Base-by-base conservation (phyloP, 2,797 vertebrate species). In the Choloepus didactylus region DNA sequence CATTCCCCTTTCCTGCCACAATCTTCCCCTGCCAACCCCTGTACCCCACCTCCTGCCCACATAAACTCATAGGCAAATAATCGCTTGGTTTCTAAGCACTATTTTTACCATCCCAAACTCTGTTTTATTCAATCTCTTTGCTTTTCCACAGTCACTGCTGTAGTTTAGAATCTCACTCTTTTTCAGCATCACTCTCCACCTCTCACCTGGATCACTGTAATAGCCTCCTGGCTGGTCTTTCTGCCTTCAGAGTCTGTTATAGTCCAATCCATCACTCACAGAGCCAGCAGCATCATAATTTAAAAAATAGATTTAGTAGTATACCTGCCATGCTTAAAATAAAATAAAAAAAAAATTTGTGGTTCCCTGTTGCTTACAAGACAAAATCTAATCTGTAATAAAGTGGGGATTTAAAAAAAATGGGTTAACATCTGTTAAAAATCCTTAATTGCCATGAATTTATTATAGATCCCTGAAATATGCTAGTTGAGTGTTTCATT, bases 321-420 rank as follows among this genome's bases (percentile, higher is more conserved):
- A 83, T 90, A 90, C 6, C 62, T 95, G 59, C 66, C 60, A 59
- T 18, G 4, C 54, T 80, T 92, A 88, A 93, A 82, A 85, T 23
- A 67, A 84, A 94, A 67, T 41, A 62, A 70, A 93, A 86, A 75
- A 19, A 89, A 96, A 76, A 82, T 91, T 91, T 95, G 87, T 96
- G 7, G 6, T 83, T 62, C 29, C 15, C 6, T 56, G 10, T 82
- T 75, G 54, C 35, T 94, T 93, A 51, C 0, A 93, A 82, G 51
- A 85, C 21, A 69, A 80, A 89, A 75, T 66, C 3, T 54, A 27
- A 87, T 16, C 5, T 27, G 14, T 29, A 35, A 64, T 60, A 91
- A 96, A 41, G 44, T 73, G 1, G 38, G 49, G 19, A 87, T 79
- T 87, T 54, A 64, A 25, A 69, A 59, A 72, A 27, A 35, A 62